phyloP scores from a whole-genome alignment of 23 tunicate species.

The Ascidia mentula region DNA sequence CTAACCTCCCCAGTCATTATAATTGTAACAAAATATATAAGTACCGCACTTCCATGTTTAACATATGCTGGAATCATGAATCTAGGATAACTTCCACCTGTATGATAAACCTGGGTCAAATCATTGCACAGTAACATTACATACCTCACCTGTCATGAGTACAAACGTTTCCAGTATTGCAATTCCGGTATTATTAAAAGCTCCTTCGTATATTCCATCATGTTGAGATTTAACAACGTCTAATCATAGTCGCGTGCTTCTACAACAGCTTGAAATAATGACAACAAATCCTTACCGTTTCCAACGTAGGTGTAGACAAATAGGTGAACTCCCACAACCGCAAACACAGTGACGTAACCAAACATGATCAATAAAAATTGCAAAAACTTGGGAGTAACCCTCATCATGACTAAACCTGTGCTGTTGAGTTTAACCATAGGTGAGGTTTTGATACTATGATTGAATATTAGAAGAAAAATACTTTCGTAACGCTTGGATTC shows the following conservation, averaged over 20 bases:
- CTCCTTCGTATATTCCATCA: conserved; percentile 56
- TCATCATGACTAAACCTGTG: conserved; percentile 71
- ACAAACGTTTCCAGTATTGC: conserved; percentile 75
- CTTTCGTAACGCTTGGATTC: conserved; percentile 67
- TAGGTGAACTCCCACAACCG: conserved; percentile 78
- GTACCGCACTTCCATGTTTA: conserved; percentile 25
- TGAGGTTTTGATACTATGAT: not conserved
- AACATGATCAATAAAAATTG: conserved; percentile 66
- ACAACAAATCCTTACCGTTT: conserved; percentile 38
- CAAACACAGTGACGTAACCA: conserved; percentile 55
- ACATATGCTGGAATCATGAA: conserved; percentile 82
- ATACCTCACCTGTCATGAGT: conserved; percentile 63
- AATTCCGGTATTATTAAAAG: conserved; percentile 65
- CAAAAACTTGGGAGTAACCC: conserved; percentile 84
- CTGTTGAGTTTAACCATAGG: conserved; percentile 27
- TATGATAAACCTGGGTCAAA: not conserved
- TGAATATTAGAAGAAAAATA: not conserved
- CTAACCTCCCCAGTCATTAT: conserved; percentile 81
- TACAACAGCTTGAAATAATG: not conserved
- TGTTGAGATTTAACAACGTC: conserved; percentile 43
- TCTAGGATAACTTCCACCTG: conserved; percentile 87
- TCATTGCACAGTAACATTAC: not conserved
- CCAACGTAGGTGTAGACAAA: conserved; percentile 54
- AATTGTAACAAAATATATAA: conserved; percentile 62
- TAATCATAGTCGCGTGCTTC: not conserved